A percentile compares a stretch with the other conserved stretches of the same genome.
Conservation (phyloP, 2,797 vertebrate species). For the Gymnothorax reevesii region DNA sequence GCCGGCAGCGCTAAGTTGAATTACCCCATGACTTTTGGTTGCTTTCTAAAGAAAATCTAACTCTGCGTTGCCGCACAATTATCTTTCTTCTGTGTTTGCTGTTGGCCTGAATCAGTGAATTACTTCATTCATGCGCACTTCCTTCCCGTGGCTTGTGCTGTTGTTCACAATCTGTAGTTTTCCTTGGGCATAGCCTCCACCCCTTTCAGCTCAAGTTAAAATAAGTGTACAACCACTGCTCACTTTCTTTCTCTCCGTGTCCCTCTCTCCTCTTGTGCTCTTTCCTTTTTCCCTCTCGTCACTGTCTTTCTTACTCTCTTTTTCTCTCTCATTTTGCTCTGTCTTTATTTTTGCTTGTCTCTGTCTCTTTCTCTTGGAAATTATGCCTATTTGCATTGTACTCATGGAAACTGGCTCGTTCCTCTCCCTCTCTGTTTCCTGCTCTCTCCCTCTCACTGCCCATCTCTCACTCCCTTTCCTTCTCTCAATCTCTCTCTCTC, state of each 20-base stretch:
- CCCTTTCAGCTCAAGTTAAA: constrained; percentile 1
- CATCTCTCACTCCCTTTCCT: too few species aligned
- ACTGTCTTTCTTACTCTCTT: neutral
- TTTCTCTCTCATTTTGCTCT: neutral
- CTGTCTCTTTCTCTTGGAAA: neutral
- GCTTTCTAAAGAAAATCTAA: neutral
- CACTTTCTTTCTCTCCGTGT: neutral
- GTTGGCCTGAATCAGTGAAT: neutral
- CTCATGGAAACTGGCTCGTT: neutral
- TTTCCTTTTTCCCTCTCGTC: neutral
- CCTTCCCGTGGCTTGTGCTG: neutral
- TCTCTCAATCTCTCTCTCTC: too few species aligned
- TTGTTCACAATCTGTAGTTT: neutral
- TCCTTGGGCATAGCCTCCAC: neutral
- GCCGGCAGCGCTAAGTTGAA: neutral
- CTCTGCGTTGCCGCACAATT: neutral
- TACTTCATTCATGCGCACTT: neutral
- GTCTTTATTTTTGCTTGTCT: neutral
- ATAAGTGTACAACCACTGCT: neutral
- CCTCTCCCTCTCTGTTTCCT: neutral
- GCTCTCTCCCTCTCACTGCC: too few species aligned
- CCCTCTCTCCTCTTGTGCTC: neutral
- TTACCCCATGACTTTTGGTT: neutral
- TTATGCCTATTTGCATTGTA: neutral
- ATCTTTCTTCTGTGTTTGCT: neutral